Percentiles rank a stretch among this genome's conserved stretches.
Evolutionary conservation across 1,140 invertebrate genomes (phyloP).

Genomic region (Tetranychus cinnabarinus): DNA sequence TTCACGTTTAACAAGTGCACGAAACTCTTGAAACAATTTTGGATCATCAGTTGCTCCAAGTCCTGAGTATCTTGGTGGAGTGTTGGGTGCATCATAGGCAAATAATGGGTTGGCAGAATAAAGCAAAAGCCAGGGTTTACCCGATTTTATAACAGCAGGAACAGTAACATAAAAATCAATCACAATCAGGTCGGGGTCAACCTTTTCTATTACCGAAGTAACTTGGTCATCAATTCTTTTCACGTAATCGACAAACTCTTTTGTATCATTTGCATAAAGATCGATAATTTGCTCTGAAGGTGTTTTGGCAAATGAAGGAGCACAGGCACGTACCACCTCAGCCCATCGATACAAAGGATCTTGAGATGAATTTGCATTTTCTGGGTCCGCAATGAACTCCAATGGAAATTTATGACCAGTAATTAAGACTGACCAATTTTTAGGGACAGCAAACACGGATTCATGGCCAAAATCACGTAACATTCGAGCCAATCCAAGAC

Average conservation of each 20-base stretch:
- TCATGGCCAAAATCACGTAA: neutral
- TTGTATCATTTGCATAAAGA: too few relatives aligned
- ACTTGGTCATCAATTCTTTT: too few relatives aligned
- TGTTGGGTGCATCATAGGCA: neutral
- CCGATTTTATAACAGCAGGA: neutral
- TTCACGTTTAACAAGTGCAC: neutral
- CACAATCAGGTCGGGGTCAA: slow-evolving; percentile 5
- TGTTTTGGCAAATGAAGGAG: too few relatives aligned
- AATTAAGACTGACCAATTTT: too few relatives aligned
- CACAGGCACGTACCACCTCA: too few relatives aligned
- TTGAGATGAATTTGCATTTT: too few relatives aligned
- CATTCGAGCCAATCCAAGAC: slow-evolving; percentile 1
- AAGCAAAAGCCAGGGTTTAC: slow-evolving; percentile 1
- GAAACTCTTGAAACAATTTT: neutral
- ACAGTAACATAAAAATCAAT: slow-evolving; percentile 3
- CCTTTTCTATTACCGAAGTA: neutral
- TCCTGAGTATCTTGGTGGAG: slow-evolving; percentile 1
- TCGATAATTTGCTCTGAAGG: too few relatives aligned
- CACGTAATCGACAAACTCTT: too few relatives aligned
- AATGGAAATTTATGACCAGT: too few relatives aligned
- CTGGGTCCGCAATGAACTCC: too few relatives aligned
- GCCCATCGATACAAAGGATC: too few relatives aligned
- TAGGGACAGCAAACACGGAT: neutral
- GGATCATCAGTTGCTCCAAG: neutral
- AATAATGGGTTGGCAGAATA: slow-evolving; percentile 3